Evolutionary conservation across 2,888 invertebrate species (phyloP).

Genomic region (Pilophorus perplexus): DNA sequence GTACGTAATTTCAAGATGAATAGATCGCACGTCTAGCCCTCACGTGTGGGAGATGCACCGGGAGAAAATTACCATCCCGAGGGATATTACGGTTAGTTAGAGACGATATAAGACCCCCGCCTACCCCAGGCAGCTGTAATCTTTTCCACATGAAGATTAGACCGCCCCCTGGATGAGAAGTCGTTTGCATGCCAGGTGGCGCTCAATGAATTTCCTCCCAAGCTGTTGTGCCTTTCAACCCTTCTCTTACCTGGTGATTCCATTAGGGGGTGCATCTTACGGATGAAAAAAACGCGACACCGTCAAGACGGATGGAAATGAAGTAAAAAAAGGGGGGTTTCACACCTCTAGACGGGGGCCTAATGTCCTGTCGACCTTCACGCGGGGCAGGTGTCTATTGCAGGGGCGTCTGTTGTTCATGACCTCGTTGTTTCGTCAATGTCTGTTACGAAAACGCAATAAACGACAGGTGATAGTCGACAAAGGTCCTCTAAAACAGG

Average conservation of each 20-base stretch:
- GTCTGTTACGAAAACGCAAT: no score
- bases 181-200: slow-evolving; percentile 35
- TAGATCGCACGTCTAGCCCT: no score
- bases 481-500: no score
- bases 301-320: not conserved
- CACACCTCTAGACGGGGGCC: slow-evolving; percentile 6
- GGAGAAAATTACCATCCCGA: no score
- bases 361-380: not conserved
- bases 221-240: slow-evolving; percentile 12
- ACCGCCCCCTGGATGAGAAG: no score
- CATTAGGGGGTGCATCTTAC: slow-evolving; percentile 4
- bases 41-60: no score
- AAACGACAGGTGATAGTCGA: no score
- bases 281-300: not conserved
- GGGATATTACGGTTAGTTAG: no score
- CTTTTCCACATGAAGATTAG: not conserved
- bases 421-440: slow-evolving; percentile 16
- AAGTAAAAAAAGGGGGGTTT: slow-evolving; percentile 9
- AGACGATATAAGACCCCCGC: no score
- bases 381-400: slow-evolving; percentile 18
- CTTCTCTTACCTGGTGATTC: slow-evolving; percentile 12
- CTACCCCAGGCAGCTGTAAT: slow-evolving; percentile 24
- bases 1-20: no score
- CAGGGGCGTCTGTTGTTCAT: not conserved
- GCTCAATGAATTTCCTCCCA: slow-evolving; percentile 14